phyloP scores from a whole-genome alignment of 2,888 invertebrate species.

The Labia minor region DNA sequence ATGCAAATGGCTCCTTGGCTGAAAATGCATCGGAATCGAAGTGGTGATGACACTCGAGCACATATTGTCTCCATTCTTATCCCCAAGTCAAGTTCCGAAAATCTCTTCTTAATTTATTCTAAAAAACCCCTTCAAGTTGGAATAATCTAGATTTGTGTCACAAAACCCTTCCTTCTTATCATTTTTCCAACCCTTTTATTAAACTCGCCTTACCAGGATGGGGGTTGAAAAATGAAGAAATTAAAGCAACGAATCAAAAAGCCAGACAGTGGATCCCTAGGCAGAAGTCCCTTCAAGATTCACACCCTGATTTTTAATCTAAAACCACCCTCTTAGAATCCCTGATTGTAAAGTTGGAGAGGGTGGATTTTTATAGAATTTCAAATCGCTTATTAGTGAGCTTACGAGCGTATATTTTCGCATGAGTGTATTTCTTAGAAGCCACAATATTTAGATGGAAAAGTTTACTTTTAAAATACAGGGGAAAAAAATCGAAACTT shows the following conservation, averaged over 20 bases:
- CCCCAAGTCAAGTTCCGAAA: neutral
- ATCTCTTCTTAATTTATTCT: slow-evolving; percentile 13
- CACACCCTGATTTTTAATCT: slow-evolving; percentile 13
- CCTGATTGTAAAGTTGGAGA: neutral
- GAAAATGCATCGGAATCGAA: neutral
- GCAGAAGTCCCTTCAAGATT: slow-evolving; percentile 3
- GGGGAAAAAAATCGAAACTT: neutral
- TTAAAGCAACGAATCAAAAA: slow-evolving; percentile 13
- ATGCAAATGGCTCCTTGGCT: neutral
- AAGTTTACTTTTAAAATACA: slow-evolving; percentile 3
- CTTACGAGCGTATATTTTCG: neutral
- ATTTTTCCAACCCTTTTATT: slow-evolving; percentile 13
- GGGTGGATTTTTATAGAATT: slow-evolving; percentile 9
- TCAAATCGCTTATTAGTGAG: slow-evolving; percentile 7
- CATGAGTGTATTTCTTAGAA: neutral
- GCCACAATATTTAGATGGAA: slow-evolving; percentile 7
- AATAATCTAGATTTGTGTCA: slow-evolving; percentile 13
- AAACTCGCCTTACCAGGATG: neutral
- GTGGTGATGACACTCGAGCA: neutral
- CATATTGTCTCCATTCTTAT: neutral
- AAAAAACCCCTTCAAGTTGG: neutral
- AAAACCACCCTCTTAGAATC: slow-evolving; percentile 8
- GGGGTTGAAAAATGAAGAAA: slow-evolving; percentile 13
- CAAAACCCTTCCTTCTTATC: slow-evolving; percentile 13
- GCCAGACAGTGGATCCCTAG: neutral